phyloP scores from a whole-genome alignment of 2,113 vertebrate genomes.

The Xenus cinereus region DNA sequence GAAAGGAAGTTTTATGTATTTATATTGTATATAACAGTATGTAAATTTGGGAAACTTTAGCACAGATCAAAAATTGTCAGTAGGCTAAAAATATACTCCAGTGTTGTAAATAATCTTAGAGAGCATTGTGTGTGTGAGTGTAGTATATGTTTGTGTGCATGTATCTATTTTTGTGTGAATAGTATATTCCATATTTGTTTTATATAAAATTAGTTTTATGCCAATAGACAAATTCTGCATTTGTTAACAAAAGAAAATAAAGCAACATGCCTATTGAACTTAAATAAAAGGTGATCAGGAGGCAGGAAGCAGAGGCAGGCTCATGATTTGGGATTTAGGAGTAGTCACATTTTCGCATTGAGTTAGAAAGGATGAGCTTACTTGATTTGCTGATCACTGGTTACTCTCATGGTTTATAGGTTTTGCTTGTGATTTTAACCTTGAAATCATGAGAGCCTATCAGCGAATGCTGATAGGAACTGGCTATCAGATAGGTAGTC shows the following conservation, averaged over 20 bases:
- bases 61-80: neutral
- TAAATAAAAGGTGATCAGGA: neutral
- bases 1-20: neutral
- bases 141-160: neutral
- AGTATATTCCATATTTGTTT: neutral
- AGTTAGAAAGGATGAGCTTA: neutral
- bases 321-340: neutral
- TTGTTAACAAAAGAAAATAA: neutral
- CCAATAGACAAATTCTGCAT: neutral
- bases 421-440: slow-evolving; percentile 2
- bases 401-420: neutral
- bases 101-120: neutral
- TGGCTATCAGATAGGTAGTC: no score
- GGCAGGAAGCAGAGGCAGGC: neutral
- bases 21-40: neutral
- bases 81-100: neutral
- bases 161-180: neutral
- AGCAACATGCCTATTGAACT: neutral
- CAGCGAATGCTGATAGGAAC: neutral
- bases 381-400: neutral
- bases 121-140: neutral
- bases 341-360: neutral
- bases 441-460: neutral
- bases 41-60: neutral
- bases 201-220: neutral